phyloP scores from a whole-genome alignment of 2,797 vertebrate genomes.

The Sebastes iracundus region DNA sequence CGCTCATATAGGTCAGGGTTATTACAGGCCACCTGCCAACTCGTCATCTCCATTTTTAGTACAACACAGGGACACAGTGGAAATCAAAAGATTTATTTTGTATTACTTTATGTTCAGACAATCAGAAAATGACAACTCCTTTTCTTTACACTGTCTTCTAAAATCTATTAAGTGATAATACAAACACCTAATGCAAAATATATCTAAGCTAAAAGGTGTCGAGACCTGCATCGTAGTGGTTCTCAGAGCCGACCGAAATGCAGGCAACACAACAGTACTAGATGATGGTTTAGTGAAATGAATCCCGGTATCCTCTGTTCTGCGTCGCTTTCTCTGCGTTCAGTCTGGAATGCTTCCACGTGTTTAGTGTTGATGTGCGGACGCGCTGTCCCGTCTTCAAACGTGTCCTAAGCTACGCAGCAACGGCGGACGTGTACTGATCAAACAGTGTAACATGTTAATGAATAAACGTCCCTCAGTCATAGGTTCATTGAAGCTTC shows the following conservation, averaged over 20 bases:
- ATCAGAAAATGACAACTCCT: slow-evolving; percentile 70
- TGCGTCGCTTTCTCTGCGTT: not conserved
- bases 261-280: slow-evolving; percentile 37
- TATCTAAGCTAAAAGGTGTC: slow-evolving; percentile 56
- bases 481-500: not conserved
- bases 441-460: not conserved
- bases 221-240: slow-evolving; percentile 32
- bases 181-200: slow-evolving; percentile 67
- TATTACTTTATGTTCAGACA: slow-evolving; percentile 71
- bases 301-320: not conserved
- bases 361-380: not conserved
- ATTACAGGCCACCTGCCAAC: not conserved
- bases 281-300: slow-evolving; percentile 26
- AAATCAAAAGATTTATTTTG: slow-evolving; percentile 73
- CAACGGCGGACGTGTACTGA: not conserved
- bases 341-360: slow-evolving; percentile 39
- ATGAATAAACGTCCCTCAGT: not conserved
- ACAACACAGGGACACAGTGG: slow-evolving; percentile 31
- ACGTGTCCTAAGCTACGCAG: not conserved
- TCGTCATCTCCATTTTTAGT: not conserved
- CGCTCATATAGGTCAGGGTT: not conserved
- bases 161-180: slow-evolving; percentile 72
- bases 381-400: not conserved
- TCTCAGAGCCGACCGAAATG: slow-evolving; percentile 41
- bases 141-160: slow-evolving; percentile 55